phyloP scores from a whole-genome alignment of 2,113 vertebrate species.

The Mionectes macconnelli region DNA sequence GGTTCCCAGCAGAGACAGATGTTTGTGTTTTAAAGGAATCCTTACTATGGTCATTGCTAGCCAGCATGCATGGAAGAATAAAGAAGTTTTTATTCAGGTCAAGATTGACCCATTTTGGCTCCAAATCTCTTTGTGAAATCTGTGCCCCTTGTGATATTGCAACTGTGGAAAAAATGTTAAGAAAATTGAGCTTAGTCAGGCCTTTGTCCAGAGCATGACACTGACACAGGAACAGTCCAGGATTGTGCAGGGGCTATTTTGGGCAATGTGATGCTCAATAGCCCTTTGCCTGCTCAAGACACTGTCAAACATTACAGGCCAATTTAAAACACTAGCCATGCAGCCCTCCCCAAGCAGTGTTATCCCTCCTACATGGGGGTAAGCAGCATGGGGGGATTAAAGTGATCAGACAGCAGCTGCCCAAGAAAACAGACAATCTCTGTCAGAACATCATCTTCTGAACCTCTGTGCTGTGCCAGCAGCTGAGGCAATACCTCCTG shows the following conservation, averaged over 20 bases:
- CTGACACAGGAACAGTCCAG: neutral
- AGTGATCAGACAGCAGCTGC: neutral
- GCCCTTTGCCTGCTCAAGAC: neutral
- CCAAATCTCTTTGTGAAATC: neutral
- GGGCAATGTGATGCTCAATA: neutral
- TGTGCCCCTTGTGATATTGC: neutral
- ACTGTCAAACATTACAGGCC: neutral
- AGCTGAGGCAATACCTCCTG: neutral
- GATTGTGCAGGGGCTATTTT: neutral
- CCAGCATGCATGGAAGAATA: neutral
- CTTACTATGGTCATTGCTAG: neutral
- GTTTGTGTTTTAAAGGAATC: neutral
- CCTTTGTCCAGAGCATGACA: neutral
- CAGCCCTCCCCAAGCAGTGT: rapidly evolving
- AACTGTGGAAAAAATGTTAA: neutral
- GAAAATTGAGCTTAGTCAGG: neutral
- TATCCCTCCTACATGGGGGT: neutral
- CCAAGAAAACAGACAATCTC: neutral
- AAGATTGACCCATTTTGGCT: neutral
- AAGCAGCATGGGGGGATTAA: neutral
- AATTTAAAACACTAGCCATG: neutral
- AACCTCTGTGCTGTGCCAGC: neutral
- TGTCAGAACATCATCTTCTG: neutral
- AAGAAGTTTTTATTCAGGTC: neutral
- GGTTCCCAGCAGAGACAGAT: neutral